These are phyloP conservation scores for Tribolium madens DNA, from an alignment of 1,140 invertebrate genomes.

Conservation along the genomic window DNA sequence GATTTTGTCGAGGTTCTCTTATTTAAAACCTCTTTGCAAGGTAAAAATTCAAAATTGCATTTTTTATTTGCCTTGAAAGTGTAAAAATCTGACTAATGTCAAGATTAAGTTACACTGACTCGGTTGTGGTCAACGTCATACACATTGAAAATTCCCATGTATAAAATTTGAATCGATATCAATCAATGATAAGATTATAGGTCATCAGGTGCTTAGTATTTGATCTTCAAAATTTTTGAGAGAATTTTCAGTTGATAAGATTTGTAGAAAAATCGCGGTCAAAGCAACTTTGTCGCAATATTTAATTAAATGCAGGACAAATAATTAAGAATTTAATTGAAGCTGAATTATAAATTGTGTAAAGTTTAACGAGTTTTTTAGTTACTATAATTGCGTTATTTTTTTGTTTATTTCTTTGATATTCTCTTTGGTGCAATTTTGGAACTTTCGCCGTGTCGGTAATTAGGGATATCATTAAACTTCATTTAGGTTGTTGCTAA, in stretches of 20 bases:
- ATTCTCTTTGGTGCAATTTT: background rate
- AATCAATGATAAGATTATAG: conserved; percentile 2
- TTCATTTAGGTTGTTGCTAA: conserved; percentile 20
- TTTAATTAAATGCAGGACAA: background rate
- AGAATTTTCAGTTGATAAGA: too few relatives aligned
- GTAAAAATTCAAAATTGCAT: conserved; percentile 11
- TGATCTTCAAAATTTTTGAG: background rate
- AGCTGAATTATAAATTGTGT: too few relatives aligned
- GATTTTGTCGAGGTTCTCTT: background rate
- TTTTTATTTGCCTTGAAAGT: conserved; percentile 7
- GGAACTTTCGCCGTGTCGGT: background rate
- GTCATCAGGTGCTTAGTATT: background rate
- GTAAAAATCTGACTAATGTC: background rate
- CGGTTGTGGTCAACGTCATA: background rate
- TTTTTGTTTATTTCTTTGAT: too few relatives aligned
- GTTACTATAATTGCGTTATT: too few relatives aligned
- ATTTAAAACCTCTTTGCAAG: background rate
- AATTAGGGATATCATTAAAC: conserved; percentile 17
- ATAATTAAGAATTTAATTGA: too few relatives aligned
- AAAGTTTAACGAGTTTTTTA: too few relatives aligned
- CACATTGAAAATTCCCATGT: background rate
- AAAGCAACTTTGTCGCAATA: background rate
- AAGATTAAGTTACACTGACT: conserved; percentile 1
- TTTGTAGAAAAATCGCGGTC: too few relatives aligned
- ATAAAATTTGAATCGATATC: conserved; percentile 5